These are phyloP conservation scores for Nephila pilipes DNA, from an alignment of 1,140 invertebrate species.

Conservation along the genomic window DNA sequence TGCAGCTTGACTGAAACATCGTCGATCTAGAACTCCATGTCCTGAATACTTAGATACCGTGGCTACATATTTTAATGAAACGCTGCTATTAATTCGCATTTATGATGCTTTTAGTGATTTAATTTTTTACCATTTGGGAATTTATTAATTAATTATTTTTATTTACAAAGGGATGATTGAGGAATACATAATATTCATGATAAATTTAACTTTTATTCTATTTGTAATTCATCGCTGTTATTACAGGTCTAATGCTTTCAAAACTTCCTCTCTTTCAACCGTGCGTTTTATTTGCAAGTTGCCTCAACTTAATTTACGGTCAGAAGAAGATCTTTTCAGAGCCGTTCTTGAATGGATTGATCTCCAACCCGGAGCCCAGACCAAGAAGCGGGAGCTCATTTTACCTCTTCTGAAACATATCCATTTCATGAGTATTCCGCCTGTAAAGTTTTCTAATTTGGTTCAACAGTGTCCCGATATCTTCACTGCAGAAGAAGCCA, in stretches of 20 bases:
- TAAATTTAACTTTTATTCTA: too few species aligned
- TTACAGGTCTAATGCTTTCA: constrained; percentile 36
- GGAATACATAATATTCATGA: too few species aligned
- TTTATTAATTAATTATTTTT: too few species aligned
- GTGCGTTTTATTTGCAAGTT: constrained; percentile 41
- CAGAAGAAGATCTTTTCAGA: constrained; percentile 45
- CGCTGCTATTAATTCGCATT: too few species aligned
- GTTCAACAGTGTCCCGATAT: constrained; percentile 24
- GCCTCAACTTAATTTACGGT: neutral
- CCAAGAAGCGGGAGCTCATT: neutral
- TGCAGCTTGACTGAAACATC: too few species aligned
- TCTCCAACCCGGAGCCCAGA: neutral
- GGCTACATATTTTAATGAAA: too few species aligned
- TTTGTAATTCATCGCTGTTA: too few species aligned
- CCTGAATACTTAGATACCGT: too few species aligned
- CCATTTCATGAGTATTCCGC: neutral
- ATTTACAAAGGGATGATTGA: too few species aligned
- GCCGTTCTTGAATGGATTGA: neutral
- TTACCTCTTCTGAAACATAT: constrained; percentile 37
- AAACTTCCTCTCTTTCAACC: neutral
- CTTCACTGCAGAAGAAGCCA: constrained; percentile 12
- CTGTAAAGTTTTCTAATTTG: neutral
- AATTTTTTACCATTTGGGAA: too few species aligned
- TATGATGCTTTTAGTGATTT: too few species aligned
- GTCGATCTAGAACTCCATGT: too few species aligned